Evolutionary conservation across 2,888 invertebrate species (phyloP), one percentile per base, ranked within the genome.

Genomic region (Apoda limacodes): DNA sequence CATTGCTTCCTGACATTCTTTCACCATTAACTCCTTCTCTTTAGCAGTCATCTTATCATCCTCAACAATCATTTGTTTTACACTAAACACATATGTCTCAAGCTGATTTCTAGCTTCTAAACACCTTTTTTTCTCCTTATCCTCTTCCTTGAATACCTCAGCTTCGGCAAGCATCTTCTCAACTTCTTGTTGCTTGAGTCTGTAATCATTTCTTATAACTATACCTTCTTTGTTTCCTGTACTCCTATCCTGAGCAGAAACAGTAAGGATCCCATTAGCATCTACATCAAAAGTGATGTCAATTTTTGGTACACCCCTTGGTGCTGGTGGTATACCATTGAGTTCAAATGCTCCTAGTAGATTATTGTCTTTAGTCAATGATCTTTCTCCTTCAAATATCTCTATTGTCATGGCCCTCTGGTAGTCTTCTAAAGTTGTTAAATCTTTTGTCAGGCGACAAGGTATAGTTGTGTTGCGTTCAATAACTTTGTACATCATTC

Each of bases 361-460:
- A 40, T 65, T 64, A 32, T 74, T 74, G 39, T 74, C 62, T 45
- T 54, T 60, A 1, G 71, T 70, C 12, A 74, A 37, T 7, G 52
- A 45, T 6, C 74, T 44, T 42, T 75, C 74, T 0, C 74, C 74
- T 50, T 75, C 71, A 19, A 62, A 74, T 5, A 75, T 51, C 39
- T 72, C 69, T 13, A 75, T 72, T 0, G 64, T 65, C 65, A 74
- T 66, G 7, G 49, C 46, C 13, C 40, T 56, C 45, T 72, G 72
- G 32, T 70, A 56, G 30, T 74, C 70, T n/a, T 66, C 63, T 33
- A 61, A 28, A 0, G 74, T 71, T 0, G 70, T 66, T 2, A 74
- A 40, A 28, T 69, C 68, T 60, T 60, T 69, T 28, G 61, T 63
- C 3, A 39, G 45, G 2, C 49, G 50, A 31, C 71, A 72, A 9